phyloP scores from a whole-genome alignment of 2,113 vertebrate species.

The Lontra canadensis region DNA sequence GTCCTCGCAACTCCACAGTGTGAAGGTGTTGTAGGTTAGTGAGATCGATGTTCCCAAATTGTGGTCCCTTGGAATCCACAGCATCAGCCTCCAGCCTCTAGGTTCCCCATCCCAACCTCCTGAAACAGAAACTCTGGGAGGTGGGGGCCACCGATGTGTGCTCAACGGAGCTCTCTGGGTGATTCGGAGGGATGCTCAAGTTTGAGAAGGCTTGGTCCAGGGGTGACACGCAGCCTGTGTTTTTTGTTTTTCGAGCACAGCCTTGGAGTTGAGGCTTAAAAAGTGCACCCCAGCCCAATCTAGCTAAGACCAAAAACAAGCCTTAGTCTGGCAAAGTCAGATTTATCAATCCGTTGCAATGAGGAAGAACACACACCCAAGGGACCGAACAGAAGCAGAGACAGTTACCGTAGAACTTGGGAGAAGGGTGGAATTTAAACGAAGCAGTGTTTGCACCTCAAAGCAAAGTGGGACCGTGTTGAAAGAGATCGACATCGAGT shows the following conservation, averaged over 20 bases:
- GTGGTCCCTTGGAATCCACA: neutral
- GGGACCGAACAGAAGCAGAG: neutral
- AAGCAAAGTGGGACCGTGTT: neutral
- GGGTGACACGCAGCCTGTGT: too few relatives aligned
- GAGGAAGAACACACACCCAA: neutral
- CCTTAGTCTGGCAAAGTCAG: neutral
- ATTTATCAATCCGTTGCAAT: neutral
- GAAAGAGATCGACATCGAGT: neutral
- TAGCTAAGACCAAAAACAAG: neutral
- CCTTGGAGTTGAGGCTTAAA: neutral
- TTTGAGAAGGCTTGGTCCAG: neutral
- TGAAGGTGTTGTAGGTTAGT: rapidly evolving
- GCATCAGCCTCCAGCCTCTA: neutral
- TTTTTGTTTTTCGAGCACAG: neutral
- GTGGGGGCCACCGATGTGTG: too few relatives aligned
- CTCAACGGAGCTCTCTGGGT: neutral
- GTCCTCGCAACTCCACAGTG: neutral
- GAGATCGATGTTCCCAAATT: neutral
- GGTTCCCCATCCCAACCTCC: neutral
- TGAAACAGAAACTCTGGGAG: neutral
- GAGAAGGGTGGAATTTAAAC: neutral
- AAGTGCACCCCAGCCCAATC: neutral
- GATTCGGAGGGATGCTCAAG: neutral
- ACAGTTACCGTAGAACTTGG: neutral
- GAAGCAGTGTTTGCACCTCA: neutral